phyloP scores from a whole-genome alignment of 1,140 invertebrate species.

The Cydia amplana region DNA sequence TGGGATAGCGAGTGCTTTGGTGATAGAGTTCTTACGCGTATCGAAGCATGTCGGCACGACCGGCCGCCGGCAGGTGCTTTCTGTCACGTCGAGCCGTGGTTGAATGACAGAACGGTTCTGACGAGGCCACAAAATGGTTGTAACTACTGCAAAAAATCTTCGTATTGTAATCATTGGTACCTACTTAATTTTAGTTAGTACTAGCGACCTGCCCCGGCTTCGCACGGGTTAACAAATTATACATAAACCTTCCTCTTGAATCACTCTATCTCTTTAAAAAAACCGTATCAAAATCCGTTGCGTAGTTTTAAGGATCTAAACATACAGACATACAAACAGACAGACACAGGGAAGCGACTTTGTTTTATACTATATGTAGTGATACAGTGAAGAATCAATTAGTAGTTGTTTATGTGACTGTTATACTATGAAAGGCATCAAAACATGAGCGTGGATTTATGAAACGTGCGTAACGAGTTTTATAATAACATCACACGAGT shows the following conservation, averaged over 20 bases:
- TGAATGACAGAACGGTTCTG: constrained; percentile 48
- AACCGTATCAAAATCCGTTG: too few relatives aligned
- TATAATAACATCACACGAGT: too few relatives aligned
- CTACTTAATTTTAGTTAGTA: background rate
- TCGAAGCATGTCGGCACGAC: constrained; percentile 56
- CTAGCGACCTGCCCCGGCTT: too few relatives aligned
- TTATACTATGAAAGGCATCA: background rate
- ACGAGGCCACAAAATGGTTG: constrained; percentile 40
- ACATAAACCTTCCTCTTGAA: too few relatives aligned
- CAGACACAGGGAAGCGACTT: too few relatives aligned
- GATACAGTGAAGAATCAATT: background rate
- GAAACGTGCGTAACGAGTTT: too few relatives aligned
- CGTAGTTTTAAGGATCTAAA: too few relatives aligned
- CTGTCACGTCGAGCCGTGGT: constrained; percentile 55
- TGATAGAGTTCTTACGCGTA: constrained; percentile 40
- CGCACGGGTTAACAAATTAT: too few relatives aligned
- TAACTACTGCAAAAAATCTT: constrained; percentile 3
- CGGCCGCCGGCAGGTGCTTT: constrained; percentile 51
- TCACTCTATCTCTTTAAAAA: too few relatives aligned
- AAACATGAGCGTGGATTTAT: too few relatives aligned
- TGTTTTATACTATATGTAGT: too few relatives aligned
- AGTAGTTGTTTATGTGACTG: background rate
- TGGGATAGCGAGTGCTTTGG: constrained; percentile 28
- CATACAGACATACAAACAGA: too few relatives aligned
- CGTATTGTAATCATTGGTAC: background rate